Base-by-base conservation (phyloP, 2,113 vertebrate species). In the Hippocampus abdominalis region DNA sequence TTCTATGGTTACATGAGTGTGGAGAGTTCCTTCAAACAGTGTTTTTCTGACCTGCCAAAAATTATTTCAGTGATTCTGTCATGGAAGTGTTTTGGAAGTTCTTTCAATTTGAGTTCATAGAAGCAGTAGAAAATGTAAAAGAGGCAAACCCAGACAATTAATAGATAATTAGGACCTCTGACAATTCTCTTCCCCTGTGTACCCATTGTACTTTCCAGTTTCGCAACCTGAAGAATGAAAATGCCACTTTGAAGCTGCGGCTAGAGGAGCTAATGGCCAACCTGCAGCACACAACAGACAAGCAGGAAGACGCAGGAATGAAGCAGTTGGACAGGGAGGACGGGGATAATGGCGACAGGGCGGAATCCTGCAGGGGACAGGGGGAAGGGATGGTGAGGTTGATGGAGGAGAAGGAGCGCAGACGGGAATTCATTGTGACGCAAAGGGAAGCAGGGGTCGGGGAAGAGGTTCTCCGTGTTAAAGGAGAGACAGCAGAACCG, bases 161-260 rank as follows among this genome's bases (percentile, higher is more conserved):
- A 65, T 71, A 53, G 18, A 63, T 27, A 40, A 63, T 63, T n/a
- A 13, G 4, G 13, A n/a, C 3, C 1, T 66, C 65, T 66, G 21
- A 74, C 25, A 12, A 10, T 25, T 12, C 20, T 25, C 42, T 21
- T 53, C 0, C 25, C 13, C 68, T 67, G 12, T 40, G 8, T 44
- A 69, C 8, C 21, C 9, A 3, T 70, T 66, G 1, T 67, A 21
- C 21, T 63, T 80, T 81, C 74, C 89, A 94, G 93, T 83, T 88
- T 70, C 85, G 92, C 80, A 90, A 91, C 74, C 57, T 93, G 80
- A 91, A 89, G 79, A 90, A 90, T 72, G 92, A 94, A 89, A 92
- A 91, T 65, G 72, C 54, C 65, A 82, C 82, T 60, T 73, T 93
- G 68, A 91, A 88, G 76, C 82, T 78, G 56, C 85, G 5, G 20